A percentile compares a stretch with the other conserved stretches of the same genome.
phyloP scores from a whole-genome alignment of 2,888 invertebrate species.

The Dione juno region DNA sequence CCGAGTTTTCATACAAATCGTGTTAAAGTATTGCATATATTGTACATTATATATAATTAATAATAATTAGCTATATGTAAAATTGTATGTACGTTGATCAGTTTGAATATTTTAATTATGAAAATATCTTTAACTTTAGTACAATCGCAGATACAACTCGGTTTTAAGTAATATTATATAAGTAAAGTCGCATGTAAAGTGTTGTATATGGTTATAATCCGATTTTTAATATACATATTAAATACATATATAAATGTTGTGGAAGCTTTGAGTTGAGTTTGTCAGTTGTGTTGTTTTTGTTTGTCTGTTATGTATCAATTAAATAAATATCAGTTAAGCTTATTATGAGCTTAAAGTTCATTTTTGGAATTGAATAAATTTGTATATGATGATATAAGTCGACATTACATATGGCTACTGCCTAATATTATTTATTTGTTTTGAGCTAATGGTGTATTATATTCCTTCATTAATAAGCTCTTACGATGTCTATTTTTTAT shows the following conservation, averaged over 20 bases:
- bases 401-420: too few species aligned
- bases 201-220: slow-evolving; percentile 27
- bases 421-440: too few species aligned
- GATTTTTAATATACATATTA: slow-evolving; percentile 43
- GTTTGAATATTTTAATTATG: slow-evolving; percentile 50
- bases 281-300: too few species aligned
- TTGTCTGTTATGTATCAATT: too few species aligned
- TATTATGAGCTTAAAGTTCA: not conserved
- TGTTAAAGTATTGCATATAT: not conserved
- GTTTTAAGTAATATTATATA: slow-evolving; percentile 22
- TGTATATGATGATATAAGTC: too few species aligned
- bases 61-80: slow-evolving; percentile 7
- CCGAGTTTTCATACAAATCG: not conserved
- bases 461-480: too few species aligned
- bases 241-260: slow-evolving; percentile 2
- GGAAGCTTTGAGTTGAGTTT: slow-evolving; percentile 6
- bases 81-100: slow-evolving; percentile 39
- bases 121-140: slow-evolving; percentile 52
- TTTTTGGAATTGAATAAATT: too few species aligned
- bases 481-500: too few species aligned
- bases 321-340: too few species aligned
- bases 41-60: slow-evolving; percentile 8
- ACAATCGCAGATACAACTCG: slow-evolving; percentile 53
- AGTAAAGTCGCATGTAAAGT: slow-evolving; percentile 20
- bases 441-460: too few species aligned